Percentiles rank a stretch among this genome's conserved stretches.
Conservation (phyloP, 2,888 invertebrate genomes). For the Scaptodrosophila latifasciaeformis region DNA sequence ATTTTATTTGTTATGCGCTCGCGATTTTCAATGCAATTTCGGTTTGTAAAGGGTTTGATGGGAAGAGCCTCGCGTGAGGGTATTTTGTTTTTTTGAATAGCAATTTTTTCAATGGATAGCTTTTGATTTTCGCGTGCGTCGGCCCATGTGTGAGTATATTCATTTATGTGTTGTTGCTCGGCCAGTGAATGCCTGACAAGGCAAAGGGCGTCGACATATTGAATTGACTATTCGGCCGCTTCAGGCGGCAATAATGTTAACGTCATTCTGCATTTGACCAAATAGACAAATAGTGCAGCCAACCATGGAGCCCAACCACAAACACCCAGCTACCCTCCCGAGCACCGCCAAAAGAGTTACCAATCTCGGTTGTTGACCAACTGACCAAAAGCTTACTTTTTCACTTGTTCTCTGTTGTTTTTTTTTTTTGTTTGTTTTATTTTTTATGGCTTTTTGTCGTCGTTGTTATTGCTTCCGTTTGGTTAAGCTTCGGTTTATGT, state of each 20-base stretch:
- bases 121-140: too few relatives aligned
- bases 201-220: too few relatives aligned
- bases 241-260: constrained; percentile 46
- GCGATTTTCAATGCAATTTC: constrained; percentile 55
- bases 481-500: too few relatives aligned
- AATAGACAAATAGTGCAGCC: constrained; percentile 12
- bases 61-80: too few relatives aligned
- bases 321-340: too few relatives aligned
- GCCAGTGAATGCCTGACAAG: too few relatives aligned
- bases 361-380: not conserved
- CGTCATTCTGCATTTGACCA: constrained; percentile 29
- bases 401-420: not conserved
- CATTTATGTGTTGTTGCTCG: constrained; percentile 28
- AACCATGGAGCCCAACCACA: not conserved
- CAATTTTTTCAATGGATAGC: constrained; percentile 41
- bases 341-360: not conserved
- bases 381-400: not conserved
- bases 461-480: constrained; percentile 4
- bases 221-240: constrained; percentile 24
- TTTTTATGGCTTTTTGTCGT: not conserved
- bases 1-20: constrained; percentile 61
- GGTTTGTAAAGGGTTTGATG: not conserved
- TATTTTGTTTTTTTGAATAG: too few relatives aligned
- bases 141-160: not conserved
- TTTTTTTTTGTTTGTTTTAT: not conserved